phyloP scores from a whole-genome alignment of 2,797 vertebrate species.

The Sebastes hopkinsi region DNA sequence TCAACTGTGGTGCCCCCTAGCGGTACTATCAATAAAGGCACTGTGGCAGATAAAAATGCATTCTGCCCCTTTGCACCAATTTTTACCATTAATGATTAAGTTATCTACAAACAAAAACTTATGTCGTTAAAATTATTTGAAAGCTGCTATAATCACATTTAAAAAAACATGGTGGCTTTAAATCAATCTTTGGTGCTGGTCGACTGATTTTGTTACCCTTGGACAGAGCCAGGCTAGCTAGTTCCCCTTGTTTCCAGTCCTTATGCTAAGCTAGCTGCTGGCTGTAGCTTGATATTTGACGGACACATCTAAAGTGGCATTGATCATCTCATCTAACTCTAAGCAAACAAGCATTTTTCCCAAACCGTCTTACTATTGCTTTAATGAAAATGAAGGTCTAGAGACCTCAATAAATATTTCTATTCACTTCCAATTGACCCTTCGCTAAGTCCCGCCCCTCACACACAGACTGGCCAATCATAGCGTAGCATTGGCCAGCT shows the following conservation, averaged over 20 bases:
- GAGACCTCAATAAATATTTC: background rate
- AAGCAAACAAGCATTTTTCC: background rate
- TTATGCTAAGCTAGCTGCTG: background rate
- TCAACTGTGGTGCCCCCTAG: background rate
- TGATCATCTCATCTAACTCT: background rate
- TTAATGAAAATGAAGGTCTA: background rate
- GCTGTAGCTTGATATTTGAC: background rate
- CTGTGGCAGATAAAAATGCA: background rate
- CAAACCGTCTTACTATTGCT: background rate
- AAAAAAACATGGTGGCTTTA: background rate
- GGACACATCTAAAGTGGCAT: background rate
- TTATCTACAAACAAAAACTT: background rate
- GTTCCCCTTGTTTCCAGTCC: background rate
- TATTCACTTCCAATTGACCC: background rate
- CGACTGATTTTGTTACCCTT: background rate
- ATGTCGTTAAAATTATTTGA: background rate
- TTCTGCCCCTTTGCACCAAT: background rate
- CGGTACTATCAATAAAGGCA: background rate
- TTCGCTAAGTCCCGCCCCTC: no score
- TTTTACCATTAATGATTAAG: background rate
- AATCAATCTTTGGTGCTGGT: background rate
- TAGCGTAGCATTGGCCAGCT: no score
- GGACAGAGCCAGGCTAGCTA: background rate
- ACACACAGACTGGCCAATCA: no score
- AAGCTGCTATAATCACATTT: background rate